Base-by-base conservation (phyloP, 2,797 vertebrate species). In the Amblyraja radiata region DNA sequence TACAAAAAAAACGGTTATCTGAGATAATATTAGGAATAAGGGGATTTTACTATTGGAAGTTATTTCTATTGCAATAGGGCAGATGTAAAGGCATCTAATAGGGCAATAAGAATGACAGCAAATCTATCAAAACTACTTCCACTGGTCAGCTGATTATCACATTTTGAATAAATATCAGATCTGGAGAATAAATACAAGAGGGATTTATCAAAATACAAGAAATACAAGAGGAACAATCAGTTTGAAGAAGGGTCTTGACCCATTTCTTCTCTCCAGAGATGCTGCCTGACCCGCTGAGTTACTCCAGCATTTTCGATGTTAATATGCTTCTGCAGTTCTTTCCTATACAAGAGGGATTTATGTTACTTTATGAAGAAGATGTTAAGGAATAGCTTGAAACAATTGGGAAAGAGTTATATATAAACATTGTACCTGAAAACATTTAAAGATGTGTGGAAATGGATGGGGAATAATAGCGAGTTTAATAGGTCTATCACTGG, bases 401-500 rank as follows among this genome's bases (percentile, higher is more conserved):
- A 18, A 9, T 28, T 11, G 46, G 10, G 54, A 11, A 54, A 28
- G 54, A 83, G 54, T 36, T 39, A 80, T 21, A 46, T 7, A 54
- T 28, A n/a, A 84, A 13, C 23, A 10, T 84, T 86, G 28, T 63
- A 78, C n/a, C 10, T 61, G 5, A 86, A 86, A 63, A 63, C n/a
- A 32, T n/a, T 86, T 63, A 83, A 54, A 6, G 16, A 10, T 58
- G 11, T 25, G 46, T 8, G 21, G 80, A 83, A 83, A 83, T 61
- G 25, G 28, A 14, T n/a, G 6, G 83, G 83, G 58, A 86, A 65
- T 32, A 61, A 14, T 58, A 63, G 11, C 8, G n/a, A 63, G 11
- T 86, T 86, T 86, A n/a, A 63, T n/a, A 86, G 58, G 58, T 63
- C 83, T n/a, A n/a, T 86, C 83, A 86, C 11, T 7, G 6, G 83